Percentiles rank a stretch among this genome's conserved stretches.
These are phyloP conservation scores for Steinernema hermaphroditum DNA, from an alignment of 2,888 invertebrate genomes.

Conservation along the genomic window DNA sequence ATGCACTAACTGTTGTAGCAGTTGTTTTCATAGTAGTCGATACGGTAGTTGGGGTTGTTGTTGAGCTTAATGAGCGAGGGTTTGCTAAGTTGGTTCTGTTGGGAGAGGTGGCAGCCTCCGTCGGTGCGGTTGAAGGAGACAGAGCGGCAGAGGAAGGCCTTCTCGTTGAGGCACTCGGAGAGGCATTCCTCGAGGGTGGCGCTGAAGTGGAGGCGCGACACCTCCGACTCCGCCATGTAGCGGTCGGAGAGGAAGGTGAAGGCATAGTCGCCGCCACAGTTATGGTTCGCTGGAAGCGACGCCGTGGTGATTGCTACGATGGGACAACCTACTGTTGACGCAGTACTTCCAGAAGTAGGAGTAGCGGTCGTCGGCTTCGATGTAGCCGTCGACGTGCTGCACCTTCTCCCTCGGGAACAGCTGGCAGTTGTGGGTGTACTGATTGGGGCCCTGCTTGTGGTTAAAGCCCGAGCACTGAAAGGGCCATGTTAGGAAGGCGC, in stretches of 20 bases:
- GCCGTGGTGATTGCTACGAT: not conserved
- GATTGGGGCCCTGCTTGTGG: constrained; percentile 60
- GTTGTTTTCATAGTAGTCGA: constrained; percentile 67
- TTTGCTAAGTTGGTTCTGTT: constrained; percentile 64
- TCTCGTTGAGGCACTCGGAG: constrained; percentile 61
- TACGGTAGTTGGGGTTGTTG: constrained; percentile 66
- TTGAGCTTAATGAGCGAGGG: constrained; percentile 63
- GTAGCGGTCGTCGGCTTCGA: constrained; percentile 66
- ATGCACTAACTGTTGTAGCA: constrained; percentile 64
- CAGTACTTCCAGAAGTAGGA: constrained; percentile 67
- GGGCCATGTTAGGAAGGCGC: too few species aligned
- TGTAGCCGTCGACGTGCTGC: constrained; percentile 64
- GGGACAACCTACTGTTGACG: constrained; percentile 49
- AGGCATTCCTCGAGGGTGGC: constrained; percentile 63
- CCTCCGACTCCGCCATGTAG: constrained; percentile 61
- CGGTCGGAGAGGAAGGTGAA: constrained; percentile 66
- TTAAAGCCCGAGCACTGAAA: constrained; percentile 65
- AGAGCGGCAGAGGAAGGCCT: constrained; percentile 59
- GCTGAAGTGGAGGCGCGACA: constrained; percentile 37
- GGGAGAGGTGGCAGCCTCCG: constrained; percentile 62
- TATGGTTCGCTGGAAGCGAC: constrained; percentile 54
- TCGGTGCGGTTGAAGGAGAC: constrained; percentile 66
- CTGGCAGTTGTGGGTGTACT: constrained; percentile 63
- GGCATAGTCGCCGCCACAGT: constrained; percentile 63
- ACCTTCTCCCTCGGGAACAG: constrained; percentile 51